These are phyloP conservation scores for Leptoclinus maculatus DNA, from an alignment of 2,797 vertebrate genomes.

Conservation along the genomic window DNA sequence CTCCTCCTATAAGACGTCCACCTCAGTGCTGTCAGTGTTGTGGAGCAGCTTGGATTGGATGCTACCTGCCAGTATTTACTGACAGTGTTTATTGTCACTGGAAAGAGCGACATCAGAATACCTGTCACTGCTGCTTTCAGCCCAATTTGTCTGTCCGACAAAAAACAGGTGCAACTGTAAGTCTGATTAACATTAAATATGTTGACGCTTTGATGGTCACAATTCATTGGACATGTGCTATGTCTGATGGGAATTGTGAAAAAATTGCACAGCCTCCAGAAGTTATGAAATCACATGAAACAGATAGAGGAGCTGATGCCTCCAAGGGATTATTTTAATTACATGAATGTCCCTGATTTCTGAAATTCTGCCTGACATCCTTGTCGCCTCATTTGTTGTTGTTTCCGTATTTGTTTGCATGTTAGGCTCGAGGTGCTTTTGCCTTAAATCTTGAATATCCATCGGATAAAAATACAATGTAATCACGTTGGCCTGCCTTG, in stretches of 20 bases:
- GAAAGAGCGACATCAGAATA: slow-evolving; percentile 52
- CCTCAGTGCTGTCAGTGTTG: slow-evolving; percentile 48
- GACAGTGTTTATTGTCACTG: slow-evolving; percentile 61
- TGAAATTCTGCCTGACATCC: slow-evolving; percentile 70
- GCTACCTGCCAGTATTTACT: slow-evolving; percentile 41
- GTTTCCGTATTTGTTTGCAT: slow-evolving; percentile 62
- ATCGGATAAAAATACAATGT: slow-evolving; percentile 54
- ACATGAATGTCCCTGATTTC: slow-evolving; percentile 70
- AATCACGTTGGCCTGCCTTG: slow-evolving; percentile 53
- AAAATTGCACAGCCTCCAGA: slow-evolving; percentile 57
- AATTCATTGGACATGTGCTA: slow-evolving; percentile 39
- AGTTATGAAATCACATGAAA: slow-evolving; percentile 64
- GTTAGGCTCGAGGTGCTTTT: slow-evolving; percentile 42
- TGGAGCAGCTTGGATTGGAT: slow-evolving; percentile 63
- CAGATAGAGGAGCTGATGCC: slow-evolving; percentile 60
- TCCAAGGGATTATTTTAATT: slow-evolving; percentile 75
- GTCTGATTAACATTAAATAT: slow-evolving; percentile 29
- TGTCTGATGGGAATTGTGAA: slow-evolving; percentile 46
- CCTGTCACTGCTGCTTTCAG: slow-evolving; percentile 38
- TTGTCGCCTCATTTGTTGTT: slow-evolving; percentile 68
- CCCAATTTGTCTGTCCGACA: background rate
- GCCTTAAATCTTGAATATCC: slow-evolving; percentile 60
- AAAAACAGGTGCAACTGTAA: slow-evolving; percentile 36
- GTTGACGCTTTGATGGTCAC: slow-evolving; percentile 29
- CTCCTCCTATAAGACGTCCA: slow-evolving; percentile 60